phyloP scores from a whole-genome alignment of 2,888 invertebrate species.

The Panzeria rudis region DNA sequence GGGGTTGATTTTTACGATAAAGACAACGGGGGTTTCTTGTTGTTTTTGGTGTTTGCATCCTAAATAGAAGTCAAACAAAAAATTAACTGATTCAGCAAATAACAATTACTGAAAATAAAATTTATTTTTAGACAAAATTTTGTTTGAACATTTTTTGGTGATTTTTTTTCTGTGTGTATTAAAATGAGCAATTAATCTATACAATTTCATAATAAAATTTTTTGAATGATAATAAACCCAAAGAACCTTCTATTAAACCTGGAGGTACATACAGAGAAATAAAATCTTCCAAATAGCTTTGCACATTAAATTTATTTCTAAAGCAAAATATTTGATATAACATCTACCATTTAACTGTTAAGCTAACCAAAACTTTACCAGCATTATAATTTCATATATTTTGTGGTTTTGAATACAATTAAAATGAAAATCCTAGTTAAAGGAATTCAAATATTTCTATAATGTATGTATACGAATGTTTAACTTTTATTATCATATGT shows the following conservation, averaged over 20 bases:
- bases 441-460: slow-evolving; percentile 27
- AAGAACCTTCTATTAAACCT: background rate
- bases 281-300: background rate
- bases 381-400: slow-evolving; percentile 34
- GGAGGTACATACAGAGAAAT: no score
- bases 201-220: no score
- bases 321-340: background rate
- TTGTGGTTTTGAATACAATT: slow-evolving; percentile 47
- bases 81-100: no score
- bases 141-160: no score
- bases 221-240: background rate
- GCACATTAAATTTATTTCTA: background rate
- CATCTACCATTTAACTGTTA: slow-evolving; percentile 14
- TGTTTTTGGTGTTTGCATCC: no score
- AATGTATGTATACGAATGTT: background rate
- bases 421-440: slow-evolving; percentile 40
- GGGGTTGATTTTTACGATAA: no score
- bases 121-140: no score
- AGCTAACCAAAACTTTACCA: background rate
- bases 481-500: slow-evolving; percentile 11
- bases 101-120: no score
- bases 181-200: no score
- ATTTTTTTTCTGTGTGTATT: no score
- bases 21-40: no score
- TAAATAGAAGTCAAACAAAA: no score